A percentile compares a stretch with the other conserved stretches of the same genome.
These are phyloP conservation scores for Zeugodacus cucurbitae DNA, from an alignment of 1,140 invertebrate genomes.

Conservation along the genomic window DNA sequence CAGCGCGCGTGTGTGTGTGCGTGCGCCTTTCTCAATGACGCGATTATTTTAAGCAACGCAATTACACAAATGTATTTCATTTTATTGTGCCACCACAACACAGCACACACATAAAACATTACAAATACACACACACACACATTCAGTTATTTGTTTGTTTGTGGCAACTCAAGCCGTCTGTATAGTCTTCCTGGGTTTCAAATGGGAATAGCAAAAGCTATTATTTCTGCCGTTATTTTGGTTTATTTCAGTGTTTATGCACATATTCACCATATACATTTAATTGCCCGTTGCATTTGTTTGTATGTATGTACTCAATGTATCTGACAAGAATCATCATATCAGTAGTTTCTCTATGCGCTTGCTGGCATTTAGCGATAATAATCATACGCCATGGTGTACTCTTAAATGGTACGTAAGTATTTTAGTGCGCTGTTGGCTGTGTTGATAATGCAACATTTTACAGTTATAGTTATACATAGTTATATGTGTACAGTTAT, in stretches of 20 bases:
- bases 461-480: background rate
- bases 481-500: background rate
- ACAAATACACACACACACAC: background rate
- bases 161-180: background rate
- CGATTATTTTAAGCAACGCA: slow-evolving; percentile 29
- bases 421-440: background rate
- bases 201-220: background rate
- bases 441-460: no score
- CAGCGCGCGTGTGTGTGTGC: no score
- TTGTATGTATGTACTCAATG: background rate
- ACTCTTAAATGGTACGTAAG: background rate
- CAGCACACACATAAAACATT: background rate
- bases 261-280: background rate
- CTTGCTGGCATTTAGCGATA: background rate
- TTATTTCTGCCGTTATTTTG: background rate
- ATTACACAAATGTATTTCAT: slow-evolving; percentile 7
- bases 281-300: background rate
- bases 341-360: background rate
- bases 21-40: background rate
- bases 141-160: background rate
- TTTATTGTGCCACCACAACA: slow-evolving; percentile 6
- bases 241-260: background rate
- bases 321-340: background rate
- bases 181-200: background rate
- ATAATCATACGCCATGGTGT: slow-evolving; percentile 2